Conservation (phyloP, 1,140 invertebrate species). For the Rhagoletis pomonella region DNA sequence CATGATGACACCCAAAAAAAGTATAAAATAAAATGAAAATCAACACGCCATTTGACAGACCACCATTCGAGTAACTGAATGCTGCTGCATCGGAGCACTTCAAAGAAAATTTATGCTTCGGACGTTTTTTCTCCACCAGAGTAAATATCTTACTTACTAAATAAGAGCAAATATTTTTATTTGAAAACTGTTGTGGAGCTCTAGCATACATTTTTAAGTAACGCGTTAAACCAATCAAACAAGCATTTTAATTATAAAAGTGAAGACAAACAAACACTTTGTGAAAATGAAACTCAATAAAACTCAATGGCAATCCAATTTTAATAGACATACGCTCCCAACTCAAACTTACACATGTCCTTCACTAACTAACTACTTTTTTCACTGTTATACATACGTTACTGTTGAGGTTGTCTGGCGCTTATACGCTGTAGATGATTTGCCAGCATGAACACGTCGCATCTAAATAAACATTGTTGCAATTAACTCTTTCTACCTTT, state of each 20-base stretch:
- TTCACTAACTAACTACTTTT: not conserved
- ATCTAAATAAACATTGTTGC: conserved; percentile 54
- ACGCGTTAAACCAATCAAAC: conserved; percentile 28
- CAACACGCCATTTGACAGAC: not conserved
- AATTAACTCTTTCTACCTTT: conserved; percentile 18
- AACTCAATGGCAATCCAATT: too few relatives aligned
- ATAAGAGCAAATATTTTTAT: not conserved
- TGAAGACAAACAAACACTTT: conserved; percentile 21
- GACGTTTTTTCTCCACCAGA: not conserved
- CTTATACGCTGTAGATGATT: not conserved
- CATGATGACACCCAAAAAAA: not conserved
- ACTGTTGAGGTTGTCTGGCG: not conserved
- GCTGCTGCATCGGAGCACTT: not conserved
- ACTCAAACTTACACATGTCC: not conserved
- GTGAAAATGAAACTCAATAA: not conserved
- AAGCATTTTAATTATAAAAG: conserved; percentile 46
- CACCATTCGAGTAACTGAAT: not conserved
- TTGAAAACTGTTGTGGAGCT: conserved; percentile 14
- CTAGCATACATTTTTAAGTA: conserved; percentile 32
- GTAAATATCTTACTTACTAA: not conserved
- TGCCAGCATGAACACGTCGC: conserved; percentile 51
- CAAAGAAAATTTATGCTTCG: not conserved
- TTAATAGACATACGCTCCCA: not conserved
- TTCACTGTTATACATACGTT: conserved; percentile 5
- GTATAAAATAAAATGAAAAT: too few relatives aligned